phyloP scores from a whole-genome alignment of 2,888 invertebrate genomes.

The Iselma pallidipennis region DNA sequence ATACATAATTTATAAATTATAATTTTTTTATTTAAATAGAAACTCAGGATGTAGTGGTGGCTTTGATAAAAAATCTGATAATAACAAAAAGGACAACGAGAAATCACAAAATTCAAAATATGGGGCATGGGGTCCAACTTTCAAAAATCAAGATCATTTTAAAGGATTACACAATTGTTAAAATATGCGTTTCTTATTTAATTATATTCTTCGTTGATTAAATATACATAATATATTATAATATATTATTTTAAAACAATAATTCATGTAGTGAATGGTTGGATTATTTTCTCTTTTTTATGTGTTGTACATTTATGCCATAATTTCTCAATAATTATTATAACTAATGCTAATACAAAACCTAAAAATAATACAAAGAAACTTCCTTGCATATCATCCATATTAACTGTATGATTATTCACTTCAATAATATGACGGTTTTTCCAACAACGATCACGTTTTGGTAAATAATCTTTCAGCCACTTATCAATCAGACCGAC shows the following conservation, averaged over 20 bases:
- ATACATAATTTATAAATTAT: slow-evolving; percentile 1
- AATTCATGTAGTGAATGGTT: slow-evolving; percentile 57
- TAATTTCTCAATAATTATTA: slow-evolving; percentile 58
- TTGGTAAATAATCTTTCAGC: slow-evolving; percentile 76
- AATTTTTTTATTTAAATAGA: slow-evolving; percentile 36
- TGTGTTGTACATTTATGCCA: slow-evolving; percentile 52
- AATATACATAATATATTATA: background rate
- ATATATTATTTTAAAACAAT: background rate
- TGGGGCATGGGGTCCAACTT: slow-evolving; percentile 74
- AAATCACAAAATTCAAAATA: slow-evolving; percentile 52
- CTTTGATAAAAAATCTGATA: slow-evolving; percentile 52
- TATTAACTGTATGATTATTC: slow-evolving; percentile 85
- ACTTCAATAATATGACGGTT: slow-evolving; percentile 66
- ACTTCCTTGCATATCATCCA: slow-evolving; percentile 91
- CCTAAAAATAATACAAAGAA: slow-evolving; percentile 84
- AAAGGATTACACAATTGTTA: slow-evolving; percentile 69
- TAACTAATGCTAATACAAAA: slow-evolving; percentile 58
- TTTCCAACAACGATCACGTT: slow-evolving; percentile 79
- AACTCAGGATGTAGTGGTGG: slow-evolving; percentile 49
- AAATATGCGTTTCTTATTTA: slow-evolving; percentile 10
- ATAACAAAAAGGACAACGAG: slow-evolving; percentile 40
- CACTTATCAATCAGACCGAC: slow-evolving; percentile 84
- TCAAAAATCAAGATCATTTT: slow-evolving; percentile 75
- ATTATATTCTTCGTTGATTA: background rate
- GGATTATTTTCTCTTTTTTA: slow-evolving; percentile 57